Conservation (phyloP, 2,797 vertebrate genomes). For the Lacerta agilis region DNA sequence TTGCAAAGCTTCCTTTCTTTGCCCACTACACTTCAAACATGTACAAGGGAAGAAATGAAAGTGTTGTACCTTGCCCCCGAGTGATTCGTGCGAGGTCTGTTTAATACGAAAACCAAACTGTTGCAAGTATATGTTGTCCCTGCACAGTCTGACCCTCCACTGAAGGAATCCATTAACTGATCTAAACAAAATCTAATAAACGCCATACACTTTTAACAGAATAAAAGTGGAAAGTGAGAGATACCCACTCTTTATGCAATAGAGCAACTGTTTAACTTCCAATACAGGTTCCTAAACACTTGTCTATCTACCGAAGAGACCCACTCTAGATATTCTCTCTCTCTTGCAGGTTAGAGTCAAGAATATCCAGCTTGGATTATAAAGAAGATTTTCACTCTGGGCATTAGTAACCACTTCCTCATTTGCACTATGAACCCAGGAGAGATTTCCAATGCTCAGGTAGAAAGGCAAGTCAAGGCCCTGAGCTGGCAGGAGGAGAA, state of each 20-base stretch:
- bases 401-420: background rate
- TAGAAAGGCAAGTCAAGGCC: conserved; percentile 15
- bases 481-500: background rate
- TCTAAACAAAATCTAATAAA: background rate
- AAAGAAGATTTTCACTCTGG: background rate
- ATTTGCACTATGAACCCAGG: background rate
- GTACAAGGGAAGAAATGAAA: background rate
- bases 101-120: background rate
- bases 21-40: background rate
- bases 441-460: background rate
- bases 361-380: background rate
- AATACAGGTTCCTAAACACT: background rate
- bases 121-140: background rate
- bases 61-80: background rate
- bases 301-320: background rate
- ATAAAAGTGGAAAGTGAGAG: background rate
- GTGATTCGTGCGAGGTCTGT: background rate
- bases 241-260: background rate
- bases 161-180: background rate
- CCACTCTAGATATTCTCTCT: background rate
- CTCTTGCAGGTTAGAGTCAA: background rate
- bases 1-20: background rate
- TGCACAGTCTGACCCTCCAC: background rate
- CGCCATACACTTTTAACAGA: background rate
- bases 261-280: background rate